phyloP scores from a whole-genome alignment of 2,113 vertebrate genomes.

The Jacana jacana region DNA sequence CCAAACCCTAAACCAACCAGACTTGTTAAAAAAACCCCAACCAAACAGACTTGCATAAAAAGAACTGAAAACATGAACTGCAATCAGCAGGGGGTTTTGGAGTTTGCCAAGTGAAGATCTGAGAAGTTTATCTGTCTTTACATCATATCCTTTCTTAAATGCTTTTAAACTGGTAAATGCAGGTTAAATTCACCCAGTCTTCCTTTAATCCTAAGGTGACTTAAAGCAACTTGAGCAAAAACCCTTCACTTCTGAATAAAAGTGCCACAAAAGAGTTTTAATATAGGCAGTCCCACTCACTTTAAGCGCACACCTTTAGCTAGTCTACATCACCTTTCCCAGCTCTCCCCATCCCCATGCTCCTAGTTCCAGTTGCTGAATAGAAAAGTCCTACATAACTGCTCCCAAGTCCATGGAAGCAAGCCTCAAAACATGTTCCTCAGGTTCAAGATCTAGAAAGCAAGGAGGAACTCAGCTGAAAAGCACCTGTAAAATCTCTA shows the following conservation, averaged over 20 bases:
- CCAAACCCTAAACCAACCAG: too few relatives aligned
- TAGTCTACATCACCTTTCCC: not conserved
- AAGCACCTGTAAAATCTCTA: not conserved
- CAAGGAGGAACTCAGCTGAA: not conserved
- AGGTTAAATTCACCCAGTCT: not conserved
- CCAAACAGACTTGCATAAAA: not conserved
- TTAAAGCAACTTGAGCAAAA: not conserved
- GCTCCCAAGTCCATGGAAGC: not conserved
- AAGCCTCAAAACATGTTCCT: not conserved
- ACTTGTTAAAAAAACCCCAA: too few relatives aligned
- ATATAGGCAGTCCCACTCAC: not conserved
- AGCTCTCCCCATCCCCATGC: not conserved
- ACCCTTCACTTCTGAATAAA: not conserved
- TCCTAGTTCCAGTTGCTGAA: not conserved
- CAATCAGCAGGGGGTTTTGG: not conserved
- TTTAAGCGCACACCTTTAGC: not conserved
- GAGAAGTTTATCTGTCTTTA: not conserved
- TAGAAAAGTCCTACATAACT: not conserved
- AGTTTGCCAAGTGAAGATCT: not conserved
- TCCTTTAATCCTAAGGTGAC: not conserved
- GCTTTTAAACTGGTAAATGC: not conserved
- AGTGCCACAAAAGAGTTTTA: not conserved
- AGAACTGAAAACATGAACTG: not conserved
- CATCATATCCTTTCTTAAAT: not conserved
- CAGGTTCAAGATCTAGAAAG: not conserved